Evolutionary conservation across 1,140 invertebrate species (phyloP).

Genomic region (Philaenus spumarius): DNA sequence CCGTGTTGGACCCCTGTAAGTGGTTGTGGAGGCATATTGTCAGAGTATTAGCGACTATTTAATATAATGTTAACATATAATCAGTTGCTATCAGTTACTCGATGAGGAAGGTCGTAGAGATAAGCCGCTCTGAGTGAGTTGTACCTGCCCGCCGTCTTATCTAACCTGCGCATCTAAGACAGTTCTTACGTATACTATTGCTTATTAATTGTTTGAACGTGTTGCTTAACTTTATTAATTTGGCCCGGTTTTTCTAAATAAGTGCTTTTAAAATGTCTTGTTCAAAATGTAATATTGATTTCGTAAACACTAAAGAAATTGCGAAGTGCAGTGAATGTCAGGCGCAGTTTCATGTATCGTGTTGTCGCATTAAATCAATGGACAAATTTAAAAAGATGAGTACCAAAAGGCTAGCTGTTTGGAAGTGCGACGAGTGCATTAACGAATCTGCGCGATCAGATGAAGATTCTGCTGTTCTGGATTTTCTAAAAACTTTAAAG

Average conservation of each 20-base stretch:
- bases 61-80: no score
- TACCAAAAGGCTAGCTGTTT: no score
- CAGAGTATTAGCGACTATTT: no score
- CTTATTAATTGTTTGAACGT: not conserved
- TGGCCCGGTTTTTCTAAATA: no score
- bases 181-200: not conserved
- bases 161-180: no score
- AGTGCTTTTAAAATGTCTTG: constrained; percentile 1
- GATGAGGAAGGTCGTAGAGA: not conserved
- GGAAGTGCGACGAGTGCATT: no score
- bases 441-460: no score
- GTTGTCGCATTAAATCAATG: not conserved
- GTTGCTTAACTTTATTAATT: no score
- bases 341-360: not conserved
- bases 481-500: no score
- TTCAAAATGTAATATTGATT: not conserved
- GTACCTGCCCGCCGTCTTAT: not conserved
- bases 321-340: not conserved
- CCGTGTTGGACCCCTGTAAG: no score
- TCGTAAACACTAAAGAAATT: not conserved
- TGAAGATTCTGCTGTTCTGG: not conserved
- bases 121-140: not conserved
- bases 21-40: no score
- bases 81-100: not conserved
- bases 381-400: not conserved